These are phyloP conservation scores for Ormyrus nitidulus DNA, from an alignment of 2,888 invertebrate genomes.

Conservation along the genomic window DNA sequence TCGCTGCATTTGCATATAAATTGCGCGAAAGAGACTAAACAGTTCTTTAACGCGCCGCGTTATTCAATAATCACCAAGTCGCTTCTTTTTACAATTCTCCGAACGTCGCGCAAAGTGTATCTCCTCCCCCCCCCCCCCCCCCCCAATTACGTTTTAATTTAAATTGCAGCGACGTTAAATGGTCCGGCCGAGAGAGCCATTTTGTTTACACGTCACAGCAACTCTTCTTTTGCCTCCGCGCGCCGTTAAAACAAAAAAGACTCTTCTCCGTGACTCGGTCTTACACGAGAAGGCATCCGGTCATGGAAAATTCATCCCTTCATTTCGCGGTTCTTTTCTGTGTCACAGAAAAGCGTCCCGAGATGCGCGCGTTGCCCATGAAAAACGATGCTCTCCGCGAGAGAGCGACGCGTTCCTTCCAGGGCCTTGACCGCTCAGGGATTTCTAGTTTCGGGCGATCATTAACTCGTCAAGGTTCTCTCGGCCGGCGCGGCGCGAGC, in stretches of 20 bases:
- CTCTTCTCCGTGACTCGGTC: not conserved
- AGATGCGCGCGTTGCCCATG: not conserved
- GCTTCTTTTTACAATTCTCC: not conserved
- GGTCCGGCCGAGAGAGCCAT: not conserved
- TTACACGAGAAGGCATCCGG: not conserved
- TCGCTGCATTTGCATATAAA: no score
- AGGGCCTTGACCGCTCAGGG: constrained; percentile 37
- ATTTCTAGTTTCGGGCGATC: constrained; percentile 48
- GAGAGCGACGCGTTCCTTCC: not conserved
- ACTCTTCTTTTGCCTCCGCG: not conserved
- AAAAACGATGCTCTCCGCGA: not conserved
- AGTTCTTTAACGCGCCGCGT: no score
- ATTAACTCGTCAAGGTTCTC: constrained; percentile 45
- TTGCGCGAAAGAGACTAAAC: no score
- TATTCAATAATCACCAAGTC: not conserved
- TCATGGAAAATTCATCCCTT: constrained; percentile 68
- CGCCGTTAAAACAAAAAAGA: constrained; percentile 2
- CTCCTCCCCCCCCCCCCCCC: not conserved
- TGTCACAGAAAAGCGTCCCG: constrained; percentile 41
- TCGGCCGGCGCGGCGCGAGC: no score
- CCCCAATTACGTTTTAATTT: constrained; percentile 26
- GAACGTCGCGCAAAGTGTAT: no score
- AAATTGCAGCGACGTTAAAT: constrained; percentile 27
- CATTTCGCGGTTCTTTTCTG: constrained; percentile 62
- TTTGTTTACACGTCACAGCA: constrained; percentile 14